These are phyloP conservation scores for Pituophis catenifer DNA, from an alignment of 2,113 vertebrate genomes.

Conservation along the genomic window DNA sequence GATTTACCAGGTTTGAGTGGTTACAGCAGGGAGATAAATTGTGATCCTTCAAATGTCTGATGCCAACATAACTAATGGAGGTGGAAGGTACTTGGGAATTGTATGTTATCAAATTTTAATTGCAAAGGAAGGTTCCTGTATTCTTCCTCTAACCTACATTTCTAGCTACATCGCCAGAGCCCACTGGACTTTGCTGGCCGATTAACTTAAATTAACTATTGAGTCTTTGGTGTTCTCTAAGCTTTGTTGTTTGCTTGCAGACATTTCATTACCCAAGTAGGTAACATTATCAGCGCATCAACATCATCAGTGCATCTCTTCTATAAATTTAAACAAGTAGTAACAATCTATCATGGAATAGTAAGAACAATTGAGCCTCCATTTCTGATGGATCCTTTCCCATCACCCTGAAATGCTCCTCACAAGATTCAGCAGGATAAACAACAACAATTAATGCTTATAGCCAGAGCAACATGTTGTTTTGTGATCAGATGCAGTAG, in stretches of 20 bases:
- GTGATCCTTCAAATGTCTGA: not conserved
- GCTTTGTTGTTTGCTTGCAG: not conserved
- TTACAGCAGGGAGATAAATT: not conserved
- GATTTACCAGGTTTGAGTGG: not conserved
- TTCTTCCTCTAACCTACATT: not conserved
- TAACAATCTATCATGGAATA: not conserved
- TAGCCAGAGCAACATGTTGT: not conserved
- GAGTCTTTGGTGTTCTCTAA: not conserved
- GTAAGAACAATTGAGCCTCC: not conserved
- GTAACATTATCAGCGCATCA: not conserved
- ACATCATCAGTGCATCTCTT: not conserved
- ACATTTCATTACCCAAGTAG: not conserved
- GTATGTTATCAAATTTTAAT: not conserved
- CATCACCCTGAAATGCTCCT: not conserved
- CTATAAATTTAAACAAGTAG: not conserved
- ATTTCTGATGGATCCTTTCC: not conserved
- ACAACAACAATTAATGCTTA: not conserved
- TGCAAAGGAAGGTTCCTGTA: not conserved
- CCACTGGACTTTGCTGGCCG: not conserved
- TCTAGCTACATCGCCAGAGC: not conserved
- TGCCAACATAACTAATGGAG: not conserved
- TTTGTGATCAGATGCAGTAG: not conserved
- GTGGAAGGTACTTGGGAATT: not conserved
- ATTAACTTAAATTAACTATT: not conserved
- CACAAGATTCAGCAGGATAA: not conserved